Evolutionary conservation across 2,113 vertebrate genomes (phyloP).

Genomic region (Tyto alba): DNA sequence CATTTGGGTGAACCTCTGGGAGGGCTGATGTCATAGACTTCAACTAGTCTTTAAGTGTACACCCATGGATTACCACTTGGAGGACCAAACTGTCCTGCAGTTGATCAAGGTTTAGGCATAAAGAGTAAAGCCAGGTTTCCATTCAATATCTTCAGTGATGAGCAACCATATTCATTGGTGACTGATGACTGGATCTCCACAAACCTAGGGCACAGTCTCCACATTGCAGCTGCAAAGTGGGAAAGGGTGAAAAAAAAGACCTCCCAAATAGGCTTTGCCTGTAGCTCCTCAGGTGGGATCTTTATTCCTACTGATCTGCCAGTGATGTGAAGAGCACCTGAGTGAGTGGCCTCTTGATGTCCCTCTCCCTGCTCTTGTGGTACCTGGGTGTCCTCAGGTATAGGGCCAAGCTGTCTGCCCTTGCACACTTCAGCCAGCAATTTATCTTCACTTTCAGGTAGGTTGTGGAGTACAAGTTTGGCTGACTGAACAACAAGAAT

Average conservation of each 20-base stretch:
- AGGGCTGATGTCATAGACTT: neutral
- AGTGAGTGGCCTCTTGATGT: rapidly evolving
- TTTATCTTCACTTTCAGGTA: rapidly evolving
- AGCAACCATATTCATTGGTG: neutral
- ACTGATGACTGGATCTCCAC: neutral
- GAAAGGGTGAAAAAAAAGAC: neutral
- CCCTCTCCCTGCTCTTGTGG: neutral
- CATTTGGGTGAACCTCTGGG: neutral
- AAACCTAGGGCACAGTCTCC: rapidly evolving
- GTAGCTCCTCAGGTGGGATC: neutral
- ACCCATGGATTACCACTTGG: neutral
- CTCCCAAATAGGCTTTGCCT: neutral
- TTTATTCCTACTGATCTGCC: rapidly evolving
- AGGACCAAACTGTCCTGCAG: neutral
- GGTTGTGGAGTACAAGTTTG: neutral
- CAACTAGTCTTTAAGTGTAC: neutral
- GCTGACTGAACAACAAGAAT: neutral
- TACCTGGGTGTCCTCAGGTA: rapidly evolving
- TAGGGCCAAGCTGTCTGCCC: neutral
- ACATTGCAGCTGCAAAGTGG: neutral
- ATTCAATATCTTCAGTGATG: neutral
- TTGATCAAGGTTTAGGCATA: neutral
- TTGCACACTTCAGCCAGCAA: rapidly evolving
- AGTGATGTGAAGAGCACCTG: neutral
- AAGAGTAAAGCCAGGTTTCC: neutral